A percentile compares a stretch with the other conserved stretches of the same genome.
Evolutionary conservation across 2,888 invertebrate species (phyloP).

Genomic region (Ormyrus nitidulus): DNA sequence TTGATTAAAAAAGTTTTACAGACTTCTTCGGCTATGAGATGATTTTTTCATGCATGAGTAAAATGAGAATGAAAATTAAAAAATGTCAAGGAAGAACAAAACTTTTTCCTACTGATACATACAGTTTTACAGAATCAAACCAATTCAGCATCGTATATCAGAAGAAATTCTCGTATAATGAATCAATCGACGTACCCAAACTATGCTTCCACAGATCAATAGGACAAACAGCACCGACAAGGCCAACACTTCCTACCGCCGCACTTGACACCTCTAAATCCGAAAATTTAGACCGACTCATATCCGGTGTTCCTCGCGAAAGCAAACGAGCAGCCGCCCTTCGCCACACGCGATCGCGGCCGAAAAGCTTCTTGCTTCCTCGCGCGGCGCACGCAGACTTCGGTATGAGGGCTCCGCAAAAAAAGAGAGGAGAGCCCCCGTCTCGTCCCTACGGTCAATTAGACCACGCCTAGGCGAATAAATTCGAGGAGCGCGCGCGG

Average conservation of each 20-base stretch:
- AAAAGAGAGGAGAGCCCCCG: constrained; percentile 11
- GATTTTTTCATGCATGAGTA: neutral
- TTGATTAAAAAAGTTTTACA: too few species aligned
- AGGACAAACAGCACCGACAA: neutral
- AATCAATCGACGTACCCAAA: too few species aligned
- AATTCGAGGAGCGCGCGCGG: constrained; percentile 15
- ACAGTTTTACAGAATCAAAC: too few species aligned
- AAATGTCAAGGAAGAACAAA: neutral
- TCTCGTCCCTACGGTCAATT: constrained; percentile 58
- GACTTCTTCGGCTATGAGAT: too few species aligned
- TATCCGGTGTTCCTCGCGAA: too few species aligned
- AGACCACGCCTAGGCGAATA: constrained; percentile 66
- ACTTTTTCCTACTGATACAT: neutral
- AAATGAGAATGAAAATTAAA: constrained; percentile 1
- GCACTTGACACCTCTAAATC: constrained; percentile 8
- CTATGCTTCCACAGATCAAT: too few species aligned
- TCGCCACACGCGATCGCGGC: too few species aligned
- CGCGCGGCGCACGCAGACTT: neutral
- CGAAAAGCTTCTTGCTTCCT: too few species aligned
- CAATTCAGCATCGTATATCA: too few species aligned
- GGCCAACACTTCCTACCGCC: neutral
- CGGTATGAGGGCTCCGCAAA: neutral
- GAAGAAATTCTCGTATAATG: too few species aligned
- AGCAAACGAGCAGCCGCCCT: too few species aligned
- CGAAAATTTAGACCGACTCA: constrained; percentile 2